A percentile compares a stretch with the other conserved stretches of the same genome.
Conservation (phyloP, 2,797 vertebrate genomes). For the Argentina silus region DNA sequence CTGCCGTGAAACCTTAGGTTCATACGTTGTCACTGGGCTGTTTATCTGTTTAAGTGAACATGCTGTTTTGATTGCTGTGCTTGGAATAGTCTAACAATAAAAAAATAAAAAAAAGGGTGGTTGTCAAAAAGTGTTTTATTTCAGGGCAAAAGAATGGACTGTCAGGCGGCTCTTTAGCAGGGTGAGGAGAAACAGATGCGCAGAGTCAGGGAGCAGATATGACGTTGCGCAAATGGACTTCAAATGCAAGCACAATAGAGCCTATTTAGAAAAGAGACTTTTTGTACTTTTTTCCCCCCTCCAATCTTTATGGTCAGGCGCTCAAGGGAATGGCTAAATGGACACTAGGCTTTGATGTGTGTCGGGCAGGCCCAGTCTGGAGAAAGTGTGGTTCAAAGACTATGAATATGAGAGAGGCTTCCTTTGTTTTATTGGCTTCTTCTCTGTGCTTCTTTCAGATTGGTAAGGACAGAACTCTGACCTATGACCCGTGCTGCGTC, state of each 20-base stretch:
- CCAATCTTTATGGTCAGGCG: constrained; percentile 50
- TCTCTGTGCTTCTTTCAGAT: constrained; percentile 73
- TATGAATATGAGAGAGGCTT: constrained; percentile 30
- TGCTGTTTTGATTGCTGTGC: constrained; percentile 71
- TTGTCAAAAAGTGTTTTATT: constrained; percentile 48
- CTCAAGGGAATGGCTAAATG: constrained; percentile 55
- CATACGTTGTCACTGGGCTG: constrained; percentile 54
- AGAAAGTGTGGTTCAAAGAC: constrained; percentile 42
- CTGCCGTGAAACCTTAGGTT: constrained; percentile 56
- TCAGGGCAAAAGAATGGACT: constrained; percentile 46
- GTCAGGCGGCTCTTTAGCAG: constrained; percentile 49
- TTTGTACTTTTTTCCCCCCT: constrained; percentile 36
- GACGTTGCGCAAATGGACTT: constrained; percentile 64
- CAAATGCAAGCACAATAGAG: constrained; percentile 65
- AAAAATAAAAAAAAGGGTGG: constrained; percentile 59
- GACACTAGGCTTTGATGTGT: constrained; percentile 63
- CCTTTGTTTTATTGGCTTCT: background rate
- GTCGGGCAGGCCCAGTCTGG: constrained; percentile 36
- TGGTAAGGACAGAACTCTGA: constrained; percentile 89
- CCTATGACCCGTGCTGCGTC: constrained; percentile 94
- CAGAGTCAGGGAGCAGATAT: constrained; percentile 55
- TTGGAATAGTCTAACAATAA: constrained; percentile 61
- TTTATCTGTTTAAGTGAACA: constrained; percentile 65
- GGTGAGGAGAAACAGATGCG: constrained; percentile 76
- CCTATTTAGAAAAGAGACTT: constrained; percentile 60